Percentiles rank a stretch among this genome's conserved stretches.
Conservation (phyloP, 2,888 invertebrate species). For the Tyria jacobaeae region DNA sequence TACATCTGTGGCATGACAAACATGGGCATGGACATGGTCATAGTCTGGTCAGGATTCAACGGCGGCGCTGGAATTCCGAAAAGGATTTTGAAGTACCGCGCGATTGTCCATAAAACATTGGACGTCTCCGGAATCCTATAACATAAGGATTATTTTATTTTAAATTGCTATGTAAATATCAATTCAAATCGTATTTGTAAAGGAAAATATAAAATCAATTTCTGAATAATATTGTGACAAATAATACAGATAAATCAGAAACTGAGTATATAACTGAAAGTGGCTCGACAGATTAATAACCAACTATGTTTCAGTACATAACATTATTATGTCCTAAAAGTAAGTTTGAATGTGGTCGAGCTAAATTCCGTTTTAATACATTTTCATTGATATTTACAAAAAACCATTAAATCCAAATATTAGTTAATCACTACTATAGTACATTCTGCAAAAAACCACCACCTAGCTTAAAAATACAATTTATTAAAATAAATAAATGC, state of each 20-base stretch:
- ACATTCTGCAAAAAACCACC: constrained; percentile 40
- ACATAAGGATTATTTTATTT: constrained; percentile 58
- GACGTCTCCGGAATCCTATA: constrained; percentile 84
- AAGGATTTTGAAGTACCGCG: constrained; percentile 83
- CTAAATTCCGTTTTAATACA: constrained; percentile 38
- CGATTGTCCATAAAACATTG: constrained; percentile 85
- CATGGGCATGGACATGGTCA: constrained; percentile 83
- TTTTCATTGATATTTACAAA: constrained; percentile 77
- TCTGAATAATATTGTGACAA: constrained; percentile 11
- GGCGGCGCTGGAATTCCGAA: constrained; percentile 80
- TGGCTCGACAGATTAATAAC: constrained; percentile 25
- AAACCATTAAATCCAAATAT: constrained; percentile 42
- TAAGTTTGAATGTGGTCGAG: constrained; percentile 15
- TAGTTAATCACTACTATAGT: constrained; percentile 26
- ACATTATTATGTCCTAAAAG: background rate
- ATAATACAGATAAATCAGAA: constrained; percentile 10
- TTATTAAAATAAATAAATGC: constrained; percentile 55
- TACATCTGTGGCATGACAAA: constrained; percentile 80
- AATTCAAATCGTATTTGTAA: constrained; percentile 42
- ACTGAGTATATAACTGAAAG: constrained; percentile 26
- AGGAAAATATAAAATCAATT: constrained; percentile 20
- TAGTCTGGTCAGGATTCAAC: constrained; percentile 72
- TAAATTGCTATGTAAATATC: constrained; percentile 47
- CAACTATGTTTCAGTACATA: background rate
- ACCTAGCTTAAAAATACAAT: constrained; percentile 33